Evolutionary conservation across 2,888 invertebrate genomes (phyloP), one percentile per base, ranked within the genome.

Genomic region (Keiferia lycopersicella): DNA sequence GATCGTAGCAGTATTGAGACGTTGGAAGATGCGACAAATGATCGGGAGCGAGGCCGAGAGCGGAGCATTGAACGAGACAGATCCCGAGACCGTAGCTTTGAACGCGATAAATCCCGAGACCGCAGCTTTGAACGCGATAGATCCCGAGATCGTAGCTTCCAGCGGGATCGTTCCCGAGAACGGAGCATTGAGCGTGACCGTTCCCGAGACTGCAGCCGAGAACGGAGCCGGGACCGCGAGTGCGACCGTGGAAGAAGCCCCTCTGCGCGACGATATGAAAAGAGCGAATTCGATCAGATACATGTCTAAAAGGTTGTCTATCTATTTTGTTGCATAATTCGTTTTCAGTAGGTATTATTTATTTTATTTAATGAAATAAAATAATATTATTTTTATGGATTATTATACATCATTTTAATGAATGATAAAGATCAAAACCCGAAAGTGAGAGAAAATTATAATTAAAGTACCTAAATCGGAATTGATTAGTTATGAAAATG

Each of bases 231-330:
- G 0, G 41, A 41, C 16, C 45, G 45, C 1, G 45, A 45, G n/a
- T 16, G 45, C 8, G 45, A 45, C 18, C 84, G 84, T 61, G 75
- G 73, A 64, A 78, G 72, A 80, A 91, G 88, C 76, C 86, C 88
- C 72, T 82, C 92, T 41, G 67, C 78, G 48, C 79, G 81, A 48
- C 81, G 86, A 65, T 70, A 78, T 64, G 84, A 84, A 34, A 82
- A 72, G 62, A 83, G 78, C 69, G 87, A 89, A 66, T 88, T 82
- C 66, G 87, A 91, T 82, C 94, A 94, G 84, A 94, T 94, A 78
- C 94, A 94, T 72, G 94, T 94, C 71, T 94, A 93, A 90, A 63
- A 45, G 16, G 48, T 45, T 22, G 12, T n/a, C 16, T 58, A 20
- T 34, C 34, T 58, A 39, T 14, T 4, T 38, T 38, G 18, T 8